phyloP scores from a whole-genome alignment of 2,113 vertebrate genomes.

The Leiothrix lutea region DNA sequence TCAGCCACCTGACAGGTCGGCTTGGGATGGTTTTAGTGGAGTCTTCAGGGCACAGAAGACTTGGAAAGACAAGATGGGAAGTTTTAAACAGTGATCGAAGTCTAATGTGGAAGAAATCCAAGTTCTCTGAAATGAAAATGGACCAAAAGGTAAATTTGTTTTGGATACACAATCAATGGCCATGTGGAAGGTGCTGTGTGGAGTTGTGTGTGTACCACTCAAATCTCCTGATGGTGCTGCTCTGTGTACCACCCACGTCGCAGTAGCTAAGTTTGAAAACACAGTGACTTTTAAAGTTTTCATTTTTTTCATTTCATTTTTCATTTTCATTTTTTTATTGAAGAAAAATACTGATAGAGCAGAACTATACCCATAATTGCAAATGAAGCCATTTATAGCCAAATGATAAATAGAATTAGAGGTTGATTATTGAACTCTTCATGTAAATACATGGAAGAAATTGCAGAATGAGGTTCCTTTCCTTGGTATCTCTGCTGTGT shows the following conservation, averaged over 20 bases:
- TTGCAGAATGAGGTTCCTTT: background rate
- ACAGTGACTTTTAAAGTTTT: background rate
- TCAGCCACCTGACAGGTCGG: constrained; percentile 5
- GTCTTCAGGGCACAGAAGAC: background rate
- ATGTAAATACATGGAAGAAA: background rate
- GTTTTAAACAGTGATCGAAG: background rate
- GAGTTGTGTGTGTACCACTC: background rate
- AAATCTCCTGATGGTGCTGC: background rate
- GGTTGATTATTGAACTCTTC: background rate
- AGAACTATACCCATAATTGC: fast-evolving
- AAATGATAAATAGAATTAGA: background rate
- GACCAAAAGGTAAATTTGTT: background rate
- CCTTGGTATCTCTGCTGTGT: background rate
- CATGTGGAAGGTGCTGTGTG: background rate
- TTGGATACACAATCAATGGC: background rate
- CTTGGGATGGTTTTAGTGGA: background rate
- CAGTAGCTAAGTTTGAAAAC: background rate
- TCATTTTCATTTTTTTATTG: background rate
- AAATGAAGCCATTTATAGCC: background rate
- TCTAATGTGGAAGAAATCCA: background rate
- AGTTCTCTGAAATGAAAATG: background rate
- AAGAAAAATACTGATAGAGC: background rate
- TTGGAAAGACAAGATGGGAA: background rate
- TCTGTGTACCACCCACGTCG: background rate
- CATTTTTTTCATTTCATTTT: no score